These are phyloP conservation scores for Rhea pennata DNA, from an alignment of 2,113 vertebrate species.

Conservation along the genomic window DNA sequence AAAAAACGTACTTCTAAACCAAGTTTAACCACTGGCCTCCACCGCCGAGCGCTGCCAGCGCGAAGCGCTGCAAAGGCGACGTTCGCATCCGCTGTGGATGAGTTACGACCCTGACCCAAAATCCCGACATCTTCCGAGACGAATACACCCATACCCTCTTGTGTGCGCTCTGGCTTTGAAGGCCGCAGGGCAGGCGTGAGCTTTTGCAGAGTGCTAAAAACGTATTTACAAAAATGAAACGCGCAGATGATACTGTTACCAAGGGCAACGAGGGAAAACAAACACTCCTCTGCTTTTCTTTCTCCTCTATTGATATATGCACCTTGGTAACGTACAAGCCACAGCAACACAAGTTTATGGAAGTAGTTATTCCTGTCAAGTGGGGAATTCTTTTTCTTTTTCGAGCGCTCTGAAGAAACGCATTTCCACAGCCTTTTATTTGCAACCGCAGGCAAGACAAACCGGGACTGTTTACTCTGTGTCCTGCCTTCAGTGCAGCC, in stretches of 20 bases:
- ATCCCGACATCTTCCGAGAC: background rate
- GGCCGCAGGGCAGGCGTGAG: background rate
- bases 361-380: constrained; percentile 1
- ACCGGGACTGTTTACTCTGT: background rate
- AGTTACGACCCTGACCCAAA: background rate
- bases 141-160: background rate
- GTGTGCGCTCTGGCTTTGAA: background rate
- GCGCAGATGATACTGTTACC: background rate
- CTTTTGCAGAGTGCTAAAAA: background rate
- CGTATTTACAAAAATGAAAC: background rate
- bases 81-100: background rate
- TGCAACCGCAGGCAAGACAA: background rate
- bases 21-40: background rate
- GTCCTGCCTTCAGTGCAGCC: background rate
- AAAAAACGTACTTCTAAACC: background rate
- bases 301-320: background rate
- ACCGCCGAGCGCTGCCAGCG: background rate
- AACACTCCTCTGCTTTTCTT: background rate
- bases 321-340: background rate
- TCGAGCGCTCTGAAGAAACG: background rate
- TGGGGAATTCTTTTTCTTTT: background rate
- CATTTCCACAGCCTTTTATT: background rate
- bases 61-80: background rate
- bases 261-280: constrained; percentile 27
- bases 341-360: background rate